Evolutionary conservation across 2,113 vertebrate species (phyloP).

Genomic region (Ceratotherium simum): DNA sequence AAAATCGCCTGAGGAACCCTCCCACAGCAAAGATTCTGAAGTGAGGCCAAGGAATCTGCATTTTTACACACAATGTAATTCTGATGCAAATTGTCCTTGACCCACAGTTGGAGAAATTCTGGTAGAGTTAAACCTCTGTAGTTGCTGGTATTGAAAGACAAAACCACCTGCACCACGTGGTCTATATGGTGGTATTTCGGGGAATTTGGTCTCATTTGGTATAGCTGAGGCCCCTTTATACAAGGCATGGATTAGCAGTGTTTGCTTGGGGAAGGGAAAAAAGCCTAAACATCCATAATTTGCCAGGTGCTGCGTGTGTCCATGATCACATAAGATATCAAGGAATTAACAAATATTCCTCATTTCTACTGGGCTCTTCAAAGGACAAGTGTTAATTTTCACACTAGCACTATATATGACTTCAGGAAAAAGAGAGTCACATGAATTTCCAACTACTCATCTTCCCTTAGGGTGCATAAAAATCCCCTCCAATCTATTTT

Average conservation of each 20-base stretch:
- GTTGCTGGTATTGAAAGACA: neutral
- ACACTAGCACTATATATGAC: neutral
- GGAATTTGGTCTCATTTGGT: neutral
- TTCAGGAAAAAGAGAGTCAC: neutral
- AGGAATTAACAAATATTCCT: neutral
- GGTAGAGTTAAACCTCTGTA: neutral
- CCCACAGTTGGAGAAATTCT: neutral
- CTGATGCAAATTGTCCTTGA: neutral
- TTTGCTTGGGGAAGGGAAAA: neutral
- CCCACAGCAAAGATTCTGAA: neutral
- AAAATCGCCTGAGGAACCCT: neutral
- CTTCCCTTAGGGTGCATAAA: neutral
- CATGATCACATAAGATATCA: neutral
- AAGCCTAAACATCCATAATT: neutral
- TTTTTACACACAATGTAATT: neutral
- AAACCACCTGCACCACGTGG: neutral
- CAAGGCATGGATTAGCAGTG: neutral
- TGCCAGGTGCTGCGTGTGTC: neutral
- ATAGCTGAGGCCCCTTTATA: neutral
- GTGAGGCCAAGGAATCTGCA: neutral
- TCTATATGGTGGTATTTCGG: neutral
- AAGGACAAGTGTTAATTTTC: conserved; percentile 11
- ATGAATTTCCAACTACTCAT: neutral
- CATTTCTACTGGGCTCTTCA: neutral
- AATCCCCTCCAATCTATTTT: neutral